Conservation (phyloP, 2,797 vertebrate genomes). For the Luscinia megarhynchos region DNA sequence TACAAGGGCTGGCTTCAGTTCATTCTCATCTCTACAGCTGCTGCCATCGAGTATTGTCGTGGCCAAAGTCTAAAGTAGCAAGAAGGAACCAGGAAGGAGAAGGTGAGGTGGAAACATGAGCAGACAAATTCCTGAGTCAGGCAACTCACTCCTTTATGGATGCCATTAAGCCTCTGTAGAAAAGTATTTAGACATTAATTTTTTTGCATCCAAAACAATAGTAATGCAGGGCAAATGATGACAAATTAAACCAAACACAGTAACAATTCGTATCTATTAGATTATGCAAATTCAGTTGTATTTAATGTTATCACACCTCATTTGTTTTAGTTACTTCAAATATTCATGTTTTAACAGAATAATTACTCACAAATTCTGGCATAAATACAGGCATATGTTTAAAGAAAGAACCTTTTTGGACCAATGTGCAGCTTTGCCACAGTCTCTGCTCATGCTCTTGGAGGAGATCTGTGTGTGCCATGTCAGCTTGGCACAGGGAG, state of each 20-base stretch:
- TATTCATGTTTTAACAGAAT: slow-evolving; percentile 11
- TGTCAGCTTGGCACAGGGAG: not conserved
- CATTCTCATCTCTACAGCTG: slow-evolving; percentile 16
- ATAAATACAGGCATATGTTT: not conserved
- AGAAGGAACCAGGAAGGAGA: not conserved
- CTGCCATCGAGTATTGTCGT: not conserved
- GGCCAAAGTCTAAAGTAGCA: not conserved
- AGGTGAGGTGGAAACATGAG: not conserved
- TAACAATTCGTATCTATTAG: not conserved
- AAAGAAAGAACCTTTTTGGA: not conserved
- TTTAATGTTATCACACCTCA: not conserved
- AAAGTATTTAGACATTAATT: not conserved
- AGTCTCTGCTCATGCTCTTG: not conserved
- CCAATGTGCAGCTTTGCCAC: not conserved
- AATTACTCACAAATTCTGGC: not conserved
- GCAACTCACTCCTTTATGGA: not conserved
- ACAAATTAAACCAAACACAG: slow-evolving; percentile 22
- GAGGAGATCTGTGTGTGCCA: fast-evolving
- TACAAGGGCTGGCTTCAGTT: slow-evolving; percentile 31
- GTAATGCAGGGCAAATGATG: not conserved
- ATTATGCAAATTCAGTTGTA: not conserved
- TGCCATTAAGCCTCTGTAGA: not conserved
- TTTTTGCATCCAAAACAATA: not conserved
- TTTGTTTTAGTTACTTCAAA: slow-evolving; percentile 20
- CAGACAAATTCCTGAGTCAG: not conserved